phyloP scores from a whole-genome alignment of 2,888 invertebrate species.

The Subacronicta megacephala region DNA sequence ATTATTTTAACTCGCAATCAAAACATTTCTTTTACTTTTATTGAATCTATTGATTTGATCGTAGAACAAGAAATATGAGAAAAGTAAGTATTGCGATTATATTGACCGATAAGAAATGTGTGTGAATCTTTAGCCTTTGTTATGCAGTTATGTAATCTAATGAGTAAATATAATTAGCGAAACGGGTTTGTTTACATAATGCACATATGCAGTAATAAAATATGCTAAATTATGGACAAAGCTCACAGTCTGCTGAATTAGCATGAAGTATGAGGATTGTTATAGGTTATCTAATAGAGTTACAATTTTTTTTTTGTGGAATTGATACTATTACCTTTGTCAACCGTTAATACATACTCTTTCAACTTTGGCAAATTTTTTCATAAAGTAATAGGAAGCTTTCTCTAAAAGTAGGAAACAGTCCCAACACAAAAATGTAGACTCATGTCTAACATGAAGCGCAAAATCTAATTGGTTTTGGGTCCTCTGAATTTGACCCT shows the following conservation, averaged over 20 bases:
- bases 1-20: conserved; percentile 29
- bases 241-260: conserved; percentile 39
- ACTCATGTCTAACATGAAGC: conserved; percentile 36
- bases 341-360: too few species aligned
- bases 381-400: not conserved
- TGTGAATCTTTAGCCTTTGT: conserved; percentile 32
- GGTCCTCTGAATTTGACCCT: conserved; percentile 66
- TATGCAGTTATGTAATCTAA: conserved; percentile 42
- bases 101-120: conserved; percentile 20
- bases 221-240: conserved; percentile 36
- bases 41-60: conserved; percentile 11
- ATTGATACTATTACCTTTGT: not conserved
- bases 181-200: conserved; percentile 48
- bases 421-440: conserved; percentile 36
- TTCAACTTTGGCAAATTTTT: not conserved
- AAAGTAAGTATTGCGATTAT: conserved; percentile 13
- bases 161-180: conserved; percentile 49
- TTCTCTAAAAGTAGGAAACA: conserved; percentile 7
- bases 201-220: conserved; percentile 44
- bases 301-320: not conserved
- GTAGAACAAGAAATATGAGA: conserved; percentile 28
- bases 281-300: conserved; percentile 12
- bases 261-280: conserved; percentile 28
- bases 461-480: conserved; percentile 63
- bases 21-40: conserved; percentile 18